phyloP scores from a whole-genome alignment of 2,113 vertebrate genomes.

The Sylvilagus bachmani region DNA sequence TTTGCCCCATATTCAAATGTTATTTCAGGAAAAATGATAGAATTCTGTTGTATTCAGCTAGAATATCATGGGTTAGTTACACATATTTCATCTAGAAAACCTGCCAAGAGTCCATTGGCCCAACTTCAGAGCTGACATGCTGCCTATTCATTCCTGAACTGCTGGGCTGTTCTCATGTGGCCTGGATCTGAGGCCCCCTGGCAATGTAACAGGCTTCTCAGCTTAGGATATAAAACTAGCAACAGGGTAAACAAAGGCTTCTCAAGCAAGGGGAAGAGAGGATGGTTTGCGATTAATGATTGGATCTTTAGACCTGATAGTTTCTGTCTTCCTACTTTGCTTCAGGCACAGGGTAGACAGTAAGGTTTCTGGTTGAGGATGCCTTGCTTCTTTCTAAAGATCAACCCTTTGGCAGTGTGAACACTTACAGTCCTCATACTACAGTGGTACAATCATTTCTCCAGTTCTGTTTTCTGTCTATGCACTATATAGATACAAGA shows the following conservation, averaged over 20 bases:
- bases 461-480: slow-evolving; percentile 12
- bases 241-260: background rate
- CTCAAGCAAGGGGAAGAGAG: background rate
- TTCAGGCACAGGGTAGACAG: background rate
- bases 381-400: slow-evolving; percentile 18
- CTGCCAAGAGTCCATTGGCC: slow-evolving; percentile 27
- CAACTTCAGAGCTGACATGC: background rate
- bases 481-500: background rate
- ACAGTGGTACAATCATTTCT: background rate
- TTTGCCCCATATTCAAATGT: background rate
- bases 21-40: background rate
- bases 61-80: background rate
- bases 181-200: background rate
- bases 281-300: background rate
- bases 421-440: background rate
- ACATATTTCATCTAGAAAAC: slow-evolving; percentile 31
- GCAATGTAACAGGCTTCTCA: background rate
- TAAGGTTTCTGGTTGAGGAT: background rate
- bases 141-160: slow-evolving; percentile 4
- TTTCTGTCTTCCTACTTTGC: background rate
- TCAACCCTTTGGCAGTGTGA: background rate
- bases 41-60: slow-evolving; percentile 36
- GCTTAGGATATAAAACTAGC: background rate
- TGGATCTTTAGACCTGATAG: background rate
- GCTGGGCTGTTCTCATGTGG: background rate